These are phyloP conservation scores for Mionectes macconnelli DNA, from an alignment of 2,113 vertebrate species.

Conservation along the genomic window DNA sequence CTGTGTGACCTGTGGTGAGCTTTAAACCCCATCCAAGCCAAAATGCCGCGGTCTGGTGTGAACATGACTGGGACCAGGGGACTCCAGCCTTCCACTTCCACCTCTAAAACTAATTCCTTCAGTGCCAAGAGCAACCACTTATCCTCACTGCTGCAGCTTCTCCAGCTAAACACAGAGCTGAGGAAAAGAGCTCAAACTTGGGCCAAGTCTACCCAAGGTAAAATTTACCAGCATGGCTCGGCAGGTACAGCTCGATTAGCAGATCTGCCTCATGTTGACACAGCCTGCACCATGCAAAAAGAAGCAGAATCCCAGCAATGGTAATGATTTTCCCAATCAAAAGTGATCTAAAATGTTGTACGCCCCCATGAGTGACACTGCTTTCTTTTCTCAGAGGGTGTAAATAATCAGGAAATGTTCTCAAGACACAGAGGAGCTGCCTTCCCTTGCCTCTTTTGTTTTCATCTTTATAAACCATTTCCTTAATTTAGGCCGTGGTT, in stretches of 20 bases:
- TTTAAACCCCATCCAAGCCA: conserved; percentile 31
- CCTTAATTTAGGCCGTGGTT: background rate
- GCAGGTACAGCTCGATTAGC: conserved; percentile 32
- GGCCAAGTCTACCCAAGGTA: background rate
- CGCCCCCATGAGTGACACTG: background rate
- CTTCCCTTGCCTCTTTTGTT: background rate
- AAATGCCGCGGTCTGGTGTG: background rate
- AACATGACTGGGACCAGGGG: conserved; percentile 12
- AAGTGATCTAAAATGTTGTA: background rate
- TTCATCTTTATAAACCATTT: background rate
- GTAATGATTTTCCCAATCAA: background rate
- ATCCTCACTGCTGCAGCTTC: conserved; percentile 27
- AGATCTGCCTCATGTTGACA: background rate
- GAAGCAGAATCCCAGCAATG: background rate
- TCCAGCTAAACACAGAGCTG: background rate
- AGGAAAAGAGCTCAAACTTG: background rate
- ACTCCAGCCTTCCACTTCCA: background rate
- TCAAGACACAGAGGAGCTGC: background rate
- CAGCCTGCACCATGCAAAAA: background rate
- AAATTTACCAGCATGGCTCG: background rate
- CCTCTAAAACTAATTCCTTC: conserved; percentile 51
- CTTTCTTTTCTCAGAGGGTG: background rate
- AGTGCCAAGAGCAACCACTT: conserved; percentile 40
- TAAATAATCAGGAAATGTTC: background rate
- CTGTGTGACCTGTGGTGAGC: background rate